Conservation (phyloP, 1,140 invertebrate genomes). For the Plutomurus gul region DNA sequence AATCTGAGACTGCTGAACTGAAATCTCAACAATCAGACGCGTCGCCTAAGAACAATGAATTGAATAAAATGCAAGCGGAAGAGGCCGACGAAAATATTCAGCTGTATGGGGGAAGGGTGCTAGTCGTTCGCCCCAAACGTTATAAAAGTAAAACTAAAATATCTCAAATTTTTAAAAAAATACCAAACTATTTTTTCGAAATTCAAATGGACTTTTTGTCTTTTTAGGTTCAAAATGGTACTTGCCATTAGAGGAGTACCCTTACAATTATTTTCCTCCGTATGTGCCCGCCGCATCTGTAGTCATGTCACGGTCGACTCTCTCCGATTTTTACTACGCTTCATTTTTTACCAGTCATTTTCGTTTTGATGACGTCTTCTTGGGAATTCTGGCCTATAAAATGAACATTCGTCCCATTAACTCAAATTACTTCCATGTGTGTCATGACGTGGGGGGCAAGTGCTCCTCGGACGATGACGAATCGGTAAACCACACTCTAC, state of each 20-base stretch:
- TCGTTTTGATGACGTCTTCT: conserved; percentile 84
- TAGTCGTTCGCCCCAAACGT: conserved; percentile 73
- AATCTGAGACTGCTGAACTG: background rate
- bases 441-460: conserved; percentile 55
- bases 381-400: conserved; percentile 81
- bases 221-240: conserved; percentile 72
- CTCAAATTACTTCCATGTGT: conserved; percentile 80
- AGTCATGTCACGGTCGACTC: conserved; percentile 69
- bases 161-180: background rate
- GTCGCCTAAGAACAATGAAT: no score
- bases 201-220: background rate
- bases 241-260: conserved; percentile 80
- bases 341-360: conserved; percentile 79
- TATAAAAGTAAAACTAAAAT: conserved; percentile 63
- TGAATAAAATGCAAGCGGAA: no score
- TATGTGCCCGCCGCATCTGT: conserved; percentile 87
- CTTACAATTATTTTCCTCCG: conserved; percentile 82
- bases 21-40: no score
- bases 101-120: conserved; percentile 78
- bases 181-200: background rate
- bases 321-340: conserved; percentile 73
- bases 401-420: conserved; percentile 75
- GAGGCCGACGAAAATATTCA: conserved; percentile 35
- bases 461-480: background rate
- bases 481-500: background rate